Percentiles rank a stretch among this genome's conserved stretches.
Evolutionary conservation across 1,140 invertebrate species (phyloP).

Genomic region (Paralvinella palmiformis): DNA sequence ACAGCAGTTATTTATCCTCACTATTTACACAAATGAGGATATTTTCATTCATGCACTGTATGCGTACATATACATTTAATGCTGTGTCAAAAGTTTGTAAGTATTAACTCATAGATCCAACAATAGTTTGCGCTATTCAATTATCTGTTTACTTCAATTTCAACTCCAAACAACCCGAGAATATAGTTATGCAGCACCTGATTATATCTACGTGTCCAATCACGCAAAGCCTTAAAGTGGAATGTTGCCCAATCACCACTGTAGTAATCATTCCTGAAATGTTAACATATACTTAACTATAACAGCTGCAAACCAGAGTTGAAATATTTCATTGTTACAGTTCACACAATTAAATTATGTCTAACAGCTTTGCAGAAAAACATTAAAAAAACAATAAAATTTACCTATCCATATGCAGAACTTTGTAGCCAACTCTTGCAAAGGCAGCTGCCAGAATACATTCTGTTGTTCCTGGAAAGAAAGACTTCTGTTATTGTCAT

Average conservation of each 20-base stretch:
- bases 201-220: slow-evolving; percentile 4
- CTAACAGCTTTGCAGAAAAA: not conserved
- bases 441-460: slow-evolving; percentile 18
- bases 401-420: slow-evolving; percentile 19
- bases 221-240: slow-evolving; percentile 8
- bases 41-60: not conserved
- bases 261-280: slow-evolving; percentile 20
- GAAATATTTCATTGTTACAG: not conserved
- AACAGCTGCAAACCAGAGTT: not conserved
- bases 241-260: slow-evolving; percentile 19
- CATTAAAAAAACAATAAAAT: not conserved
- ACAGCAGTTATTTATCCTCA: not conserved
- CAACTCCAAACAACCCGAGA: not conserved
- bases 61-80: not conserved
- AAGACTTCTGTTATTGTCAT: not conserved
- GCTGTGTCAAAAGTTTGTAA: not conserved
- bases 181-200: not conserved
- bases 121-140: not conserved
- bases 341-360: not conserved
- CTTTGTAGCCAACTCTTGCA: slow-evolving; percentile 13
- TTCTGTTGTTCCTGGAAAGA: slow-evolving; percentile 17
- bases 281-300: not conserved
- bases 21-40: not conserved
- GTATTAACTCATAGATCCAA: not conserved
- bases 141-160: not conserved